phyloP scores from a whole-genome alignment of 2,797 vertebrate genomes.

The Sciaenops ocellatus region DNA sequence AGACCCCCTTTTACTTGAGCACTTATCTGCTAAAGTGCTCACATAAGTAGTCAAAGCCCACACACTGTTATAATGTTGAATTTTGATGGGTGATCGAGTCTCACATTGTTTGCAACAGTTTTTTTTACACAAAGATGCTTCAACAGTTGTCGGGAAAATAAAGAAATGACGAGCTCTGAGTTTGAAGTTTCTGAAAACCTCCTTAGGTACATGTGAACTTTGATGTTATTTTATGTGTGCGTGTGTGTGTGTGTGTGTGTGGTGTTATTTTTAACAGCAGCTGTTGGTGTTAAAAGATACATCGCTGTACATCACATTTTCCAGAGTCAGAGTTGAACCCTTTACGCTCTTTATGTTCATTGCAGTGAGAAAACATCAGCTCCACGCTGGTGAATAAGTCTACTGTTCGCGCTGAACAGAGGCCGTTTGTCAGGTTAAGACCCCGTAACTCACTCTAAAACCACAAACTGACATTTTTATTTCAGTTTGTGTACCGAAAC shows the following conservation, averaged over 20 bases:
- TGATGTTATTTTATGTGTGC: not conserved
- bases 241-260: too few relatives aligned
- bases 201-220: not conserved
- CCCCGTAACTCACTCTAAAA: not conserved
- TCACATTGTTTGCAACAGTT: conserved; percentile 9
- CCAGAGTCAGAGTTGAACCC: not conserved
- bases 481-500: not conserved
- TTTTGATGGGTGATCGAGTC: conserved; percentile 26
- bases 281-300: not conserved
- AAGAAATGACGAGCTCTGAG: not conserved
- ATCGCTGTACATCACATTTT: conserved; percentile 1
- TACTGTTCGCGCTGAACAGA: not conserved
- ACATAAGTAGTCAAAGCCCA: conserved; percentile 51
- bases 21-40: conserved; percentile 63
- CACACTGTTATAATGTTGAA: conserved; percentile 25
- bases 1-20: conserved; percentile 53
- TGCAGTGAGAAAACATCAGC: not conserved
- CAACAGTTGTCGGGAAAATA: not conserved
- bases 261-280: not conserved
- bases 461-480: not conserved
- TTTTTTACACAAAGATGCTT: conserved; percentile 9
- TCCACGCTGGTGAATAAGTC: not conserved
- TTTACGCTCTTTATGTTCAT: not conserved
- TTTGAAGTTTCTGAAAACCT: not conserved
- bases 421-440: not conserved